Base-by-base conservation (phyloP, 2,113 vertebrate species). In the Hippolais icterina region DNA sequence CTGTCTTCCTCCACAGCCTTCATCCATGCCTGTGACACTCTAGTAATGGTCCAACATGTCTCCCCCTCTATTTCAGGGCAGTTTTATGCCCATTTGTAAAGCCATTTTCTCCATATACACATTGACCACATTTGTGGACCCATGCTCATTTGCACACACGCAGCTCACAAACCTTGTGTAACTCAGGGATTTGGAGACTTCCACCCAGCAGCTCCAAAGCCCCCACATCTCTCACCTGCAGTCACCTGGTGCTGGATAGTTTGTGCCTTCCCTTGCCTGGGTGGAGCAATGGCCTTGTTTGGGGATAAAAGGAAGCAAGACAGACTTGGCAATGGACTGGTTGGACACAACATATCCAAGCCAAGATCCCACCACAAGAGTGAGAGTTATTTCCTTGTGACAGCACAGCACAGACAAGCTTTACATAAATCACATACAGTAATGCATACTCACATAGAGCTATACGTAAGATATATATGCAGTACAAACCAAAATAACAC, bases 141-240 rank as follows among this genome's bases (percentile, higher is more conserved):
- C 3, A 0, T 12, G 8, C 1, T 66, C 8, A 3, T 75, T n/a
- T 41, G 49, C 23, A 80, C 25, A 64, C 35, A 44, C 0, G 0
- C 18, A 52, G 39, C 18, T 15, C 5, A 41, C 0, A 0, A 75
- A 31, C 0, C 3, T 12, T 12, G 15, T 18, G 11, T 46, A 77
- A 68, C 33, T 52, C 3, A 0, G 53, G 60, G 49, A 72, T 21
- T 8, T 72, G 37, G 21, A n/a, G 29, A 31, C 13, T 70, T 84
- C 50, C n/a, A 84, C 27, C 7, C 35, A 42, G 37, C 27, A 66
- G 29, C 39, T 59, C 33, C 23, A 69, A 92, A 92, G 65, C 17
- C 21, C 59, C 53, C 1, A 2, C 6, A 42, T 15, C 11, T 37
- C 72, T 46, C 46, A n/a, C 20, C 27, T 20, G 15, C 33, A 47